Evolutionary conservation across 1,140 invertebrate species (phyloP), one percentile per base, ranked within the genome.

Genomic region (Propsilocerus akamusi): DNA sequence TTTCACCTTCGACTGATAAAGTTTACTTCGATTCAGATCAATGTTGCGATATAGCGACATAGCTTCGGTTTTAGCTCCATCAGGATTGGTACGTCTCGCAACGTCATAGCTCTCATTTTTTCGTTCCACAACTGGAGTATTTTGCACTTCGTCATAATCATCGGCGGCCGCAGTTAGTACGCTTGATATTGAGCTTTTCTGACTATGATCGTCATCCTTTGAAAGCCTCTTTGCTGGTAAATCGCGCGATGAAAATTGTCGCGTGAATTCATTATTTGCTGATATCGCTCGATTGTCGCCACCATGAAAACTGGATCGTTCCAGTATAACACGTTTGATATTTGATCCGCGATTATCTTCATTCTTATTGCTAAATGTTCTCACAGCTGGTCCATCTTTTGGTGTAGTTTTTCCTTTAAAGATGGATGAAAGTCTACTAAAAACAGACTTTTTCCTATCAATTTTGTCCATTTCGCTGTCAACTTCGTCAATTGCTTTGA

Each of bases 361-460:
- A 34, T 53, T 52, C 30, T 52, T 51, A 30, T 50, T 46, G 14
- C 26, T 32, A 20, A 22, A 41, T 22, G 34, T 41, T 23, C 14
- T 52, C 30, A 28, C 49, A 30, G 48, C 48, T 41, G 48, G 24
- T n/a, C 46, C 12, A 41, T 51, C 41, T 8, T 57, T 55, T 12
- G 59, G 59, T 11, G 46, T 60, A 11, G 58, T 63, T 51, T 58
- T 63, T 20, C 61, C 56, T 4, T 55, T 52, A 0, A 64, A 47
- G 7, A 58, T 61, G 41, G 58, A 57, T 0, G 60, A 49, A 2
- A 57, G 56, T 1, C 62, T 53, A 48, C 64, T 62, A 51, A 64
- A 48, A 14, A 64, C 62, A 12, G 59, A 62, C 3, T 58, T 48
- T 30, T 49, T 52, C 30, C 46, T 49, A 11, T 11, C 48, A 46